phyloP scores from a whole-genome alignment of 1,140 invertebrate genomes.

The Octopus sinensis region DNA sequence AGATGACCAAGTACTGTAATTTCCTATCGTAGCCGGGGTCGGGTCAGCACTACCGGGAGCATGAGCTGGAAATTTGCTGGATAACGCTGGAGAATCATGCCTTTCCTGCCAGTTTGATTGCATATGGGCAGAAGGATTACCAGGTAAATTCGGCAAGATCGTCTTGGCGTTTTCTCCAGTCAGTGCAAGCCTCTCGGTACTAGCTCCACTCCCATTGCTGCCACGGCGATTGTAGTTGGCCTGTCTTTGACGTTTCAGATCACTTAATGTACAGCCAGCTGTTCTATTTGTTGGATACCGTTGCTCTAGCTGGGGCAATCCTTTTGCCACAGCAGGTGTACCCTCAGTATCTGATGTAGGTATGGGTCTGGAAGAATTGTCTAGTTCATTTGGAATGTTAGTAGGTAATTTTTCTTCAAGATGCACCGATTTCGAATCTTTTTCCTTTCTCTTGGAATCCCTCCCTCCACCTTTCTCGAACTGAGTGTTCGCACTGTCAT shows the following conservation, averaged over 20 bases:
- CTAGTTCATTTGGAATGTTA: too few relatives aligned
- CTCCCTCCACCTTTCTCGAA: too few relatives aligned
- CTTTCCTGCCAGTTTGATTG: slow-evolving; percentile 23
- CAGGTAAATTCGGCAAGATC: slow-evolving; percentile 18
- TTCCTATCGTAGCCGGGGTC: slow-evolving; percentile 16
- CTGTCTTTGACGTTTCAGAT: slow-evolving; percentile 33
- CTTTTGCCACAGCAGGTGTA: too few relatives aligned
- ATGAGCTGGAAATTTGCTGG: background rate
- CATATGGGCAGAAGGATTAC: background rate
- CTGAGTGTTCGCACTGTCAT: too few relatives aligned
- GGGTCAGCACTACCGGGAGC: slow-evolving; percentile 30
- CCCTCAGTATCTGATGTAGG: too few relatives aligned
- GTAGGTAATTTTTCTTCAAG: too few relatives aligned
- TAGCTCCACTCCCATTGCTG: background rate
- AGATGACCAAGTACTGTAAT: background rate
- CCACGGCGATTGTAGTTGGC: slow-evolving; percentile 20
- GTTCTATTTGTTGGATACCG: slow-evolving; percentile 19
- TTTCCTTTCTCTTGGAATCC: too few relatives aligned
- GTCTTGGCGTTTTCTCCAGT: background rate
- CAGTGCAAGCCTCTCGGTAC: background rate
- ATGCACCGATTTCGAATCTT: too few relatives aligned
- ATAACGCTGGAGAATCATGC: slow-evolving; percentile 23
- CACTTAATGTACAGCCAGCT: slow-evolving; percentile 26
- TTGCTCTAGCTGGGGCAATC: background rate
- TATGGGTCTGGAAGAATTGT: too few relatives aligned